Percentiles rank a stretch among this genome's conserved stretches.
These are phyloP conservation scores for Karalla daura DNA, from an alignment of 2,797 vertebrate species.

Conservation along the genomic window DNA sequence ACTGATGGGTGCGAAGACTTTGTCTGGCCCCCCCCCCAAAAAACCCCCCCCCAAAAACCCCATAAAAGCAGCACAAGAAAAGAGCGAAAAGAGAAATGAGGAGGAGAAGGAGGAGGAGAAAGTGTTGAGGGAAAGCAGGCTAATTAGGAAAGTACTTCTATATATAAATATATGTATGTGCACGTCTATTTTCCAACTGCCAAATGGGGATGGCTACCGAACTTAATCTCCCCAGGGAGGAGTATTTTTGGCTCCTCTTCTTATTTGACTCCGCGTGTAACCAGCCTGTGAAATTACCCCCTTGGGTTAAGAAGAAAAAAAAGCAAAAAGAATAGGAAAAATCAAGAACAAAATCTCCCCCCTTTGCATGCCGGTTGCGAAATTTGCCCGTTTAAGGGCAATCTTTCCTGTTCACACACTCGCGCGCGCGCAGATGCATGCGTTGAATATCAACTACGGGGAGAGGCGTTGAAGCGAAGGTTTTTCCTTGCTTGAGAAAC, in stretches of 20 bases:
- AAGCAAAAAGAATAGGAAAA: slow-evolving; percentile 14
- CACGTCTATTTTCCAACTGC: background rate
- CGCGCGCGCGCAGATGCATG: background rate
- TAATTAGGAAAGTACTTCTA: slow-evolving; percentile 2
- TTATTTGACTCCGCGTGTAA: slow-evolving; percentile 36
- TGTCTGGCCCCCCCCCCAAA: no score
- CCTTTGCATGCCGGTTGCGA: slow-evolving; percentile 9
- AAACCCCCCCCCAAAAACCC: no score
- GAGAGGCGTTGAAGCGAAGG: background rate
- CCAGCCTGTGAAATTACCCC: slow-evolving; percentile 50
- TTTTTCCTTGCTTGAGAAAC: background rate
- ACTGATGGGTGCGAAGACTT: slow-evolving; percentile 67
- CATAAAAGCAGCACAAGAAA: background rate
- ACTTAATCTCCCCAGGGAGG: no score
- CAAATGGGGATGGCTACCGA: slow-evolving; percentile 9
- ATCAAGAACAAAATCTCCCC: slow-evolving; percentile 33
- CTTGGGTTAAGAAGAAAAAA: slow-evolving; percentile 27
- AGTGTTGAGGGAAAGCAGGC: background rate
- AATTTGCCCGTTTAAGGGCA: slow-evolving; percentile 2
- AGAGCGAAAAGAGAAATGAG: background rate
- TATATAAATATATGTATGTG: background rate
- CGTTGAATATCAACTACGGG: background rate
- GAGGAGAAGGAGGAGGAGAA: background rate
- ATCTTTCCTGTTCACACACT: background rate
- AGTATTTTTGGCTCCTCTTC: no score